phyloP scores from a whole-genome alignment of 2,113 vertebrate genomes.

The Caracal caracal region DNA sequence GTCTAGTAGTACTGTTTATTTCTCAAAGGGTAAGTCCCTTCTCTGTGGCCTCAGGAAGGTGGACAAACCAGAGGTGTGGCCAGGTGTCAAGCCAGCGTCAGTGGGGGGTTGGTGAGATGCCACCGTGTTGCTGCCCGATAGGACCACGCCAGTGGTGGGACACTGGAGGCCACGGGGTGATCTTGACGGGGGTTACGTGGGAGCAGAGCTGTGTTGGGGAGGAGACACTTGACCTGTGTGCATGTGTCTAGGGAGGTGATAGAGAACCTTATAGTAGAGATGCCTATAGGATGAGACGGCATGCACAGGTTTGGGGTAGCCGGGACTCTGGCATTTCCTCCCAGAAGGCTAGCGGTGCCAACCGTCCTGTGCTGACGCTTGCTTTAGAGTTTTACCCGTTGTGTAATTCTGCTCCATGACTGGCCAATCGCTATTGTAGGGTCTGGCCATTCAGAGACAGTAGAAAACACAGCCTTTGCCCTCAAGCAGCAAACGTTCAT shows the following conservation, averaged over 20 bases:
- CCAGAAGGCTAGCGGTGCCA: neutral
- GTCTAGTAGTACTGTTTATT: neutral
- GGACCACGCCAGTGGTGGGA: neutral
- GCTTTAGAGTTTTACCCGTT: neutral
- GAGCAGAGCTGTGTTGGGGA: neutral
- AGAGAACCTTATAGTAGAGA: neutral
- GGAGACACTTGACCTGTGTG: neutral
- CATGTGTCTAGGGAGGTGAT: neutral
- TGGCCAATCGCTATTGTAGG: neutral
- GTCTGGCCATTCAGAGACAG: neutral
- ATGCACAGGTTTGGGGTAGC: accelerated
- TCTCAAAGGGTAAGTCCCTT: neutral
- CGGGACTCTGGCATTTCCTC: neutral
- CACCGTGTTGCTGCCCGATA: neutral
- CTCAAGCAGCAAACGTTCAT: neutral
- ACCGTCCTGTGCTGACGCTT: neutral
- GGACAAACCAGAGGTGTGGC: neutral
- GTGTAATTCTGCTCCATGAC: neutral
- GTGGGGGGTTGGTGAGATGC: neutral
- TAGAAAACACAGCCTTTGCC: neutral
- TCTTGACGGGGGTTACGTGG: accelerated
- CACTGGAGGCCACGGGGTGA: accelerated
- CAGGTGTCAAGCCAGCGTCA: neutral
- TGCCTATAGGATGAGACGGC: neutral
- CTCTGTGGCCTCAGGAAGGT: neutral